A percentile compares a stretch with the other conserved stretches of the same genome.
Conservation (phyloP, 2,888 invertebrate genomes). For the Psylliodes chrysocephalus region DNA sequence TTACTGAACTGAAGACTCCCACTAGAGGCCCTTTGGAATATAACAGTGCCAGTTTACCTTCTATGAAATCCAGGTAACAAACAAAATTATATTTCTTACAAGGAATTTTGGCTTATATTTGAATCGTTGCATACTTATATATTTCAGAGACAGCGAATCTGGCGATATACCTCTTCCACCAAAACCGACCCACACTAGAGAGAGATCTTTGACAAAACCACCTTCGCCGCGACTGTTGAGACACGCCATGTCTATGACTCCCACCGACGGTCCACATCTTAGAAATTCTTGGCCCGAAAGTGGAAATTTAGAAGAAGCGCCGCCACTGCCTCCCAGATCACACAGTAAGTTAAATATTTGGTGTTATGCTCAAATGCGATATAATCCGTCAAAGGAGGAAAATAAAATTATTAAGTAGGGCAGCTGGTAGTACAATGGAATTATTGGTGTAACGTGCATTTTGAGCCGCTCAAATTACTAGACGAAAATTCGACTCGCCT, state of each 20-base stretch:
- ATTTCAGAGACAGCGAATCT: slow-evolving; percentile 55
- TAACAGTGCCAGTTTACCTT: slow-evolving; percentile 62
- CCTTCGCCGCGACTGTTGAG: slow-evolving; percentile 67
- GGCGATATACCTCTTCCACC: slow-evolving; percentile 65
- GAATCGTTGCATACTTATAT: too few relatives aligned
- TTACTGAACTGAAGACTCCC: slow-evolving; percentile 61
- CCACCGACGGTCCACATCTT: slow-evolving; percentile 66
- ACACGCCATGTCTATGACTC: slow-evolving; percentile 65
- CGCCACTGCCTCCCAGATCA: slow-evolving; percentile 83
- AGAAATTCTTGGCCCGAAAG: slow-evolving; percentile 70
- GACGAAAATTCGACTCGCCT: too few relatives aligned
- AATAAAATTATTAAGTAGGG: too few relatives aligned
- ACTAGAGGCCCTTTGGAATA: slow-evolving; percentile 63
- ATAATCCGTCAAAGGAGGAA: too few relatives aligned
- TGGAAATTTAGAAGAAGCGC: slow-evolving; percentile 70
- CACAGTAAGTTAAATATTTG: slow-evolving; percentile 69
- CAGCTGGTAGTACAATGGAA: too few relatives aligned
- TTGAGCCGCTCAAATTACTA: too few relatives aligned
- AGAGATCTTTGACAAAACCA: slow-evolving; percentile 67
- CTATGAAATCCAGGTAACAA: slow-evolving; percentile 63
- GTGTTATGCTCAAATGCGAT: too few relatives aligned
- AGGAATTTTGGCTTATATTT: too few relatives aligned
- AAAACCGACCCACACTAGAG: slow-evolving; percentile 64
- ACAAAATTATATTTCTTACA: too few relatives aligned
- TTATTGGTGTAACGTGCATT: too few relatives aligned